A percentile compares a stretch with the other conserved stretches of the same genome.
These are phyloP conservation scores for Platycheirus albimanus DNA, from an alignment of 2,888 invertebrate species.

Conservation along the genomic window DNA sequence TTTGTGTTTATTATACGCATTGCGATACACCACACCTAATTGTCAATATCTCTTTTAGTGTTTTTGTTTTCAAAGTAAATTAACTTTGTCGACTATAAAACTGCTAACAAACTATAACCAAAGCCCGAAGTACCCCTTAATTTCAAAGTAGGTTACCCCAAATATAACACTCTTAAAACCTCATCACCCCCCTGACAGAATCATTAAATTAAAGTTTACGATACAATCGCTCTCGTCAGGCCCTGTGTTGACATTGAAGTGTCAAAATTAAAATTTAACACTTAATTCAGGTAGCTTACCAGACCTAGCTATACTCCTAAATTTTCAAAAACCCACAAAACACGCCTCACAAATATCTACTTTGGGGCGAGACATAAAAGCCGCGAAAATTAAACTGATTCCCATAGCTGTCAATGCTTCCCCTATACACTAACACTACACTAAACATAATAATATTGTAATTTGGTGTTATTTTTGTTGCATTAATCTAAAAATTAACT, in stretches of 20 bases:
- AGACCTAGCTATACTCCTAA: too few relatives aligned
- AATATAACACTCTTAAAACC: constrained; percentile 46
- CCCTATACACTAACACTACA: background rate
- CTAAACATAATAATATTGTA: background rate
- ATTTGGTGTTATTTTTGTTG: constrained; percentile 27
- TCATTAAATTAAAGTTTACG: constrained; percentile 68
- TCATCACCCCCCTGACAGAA: constrained; percentile 50
- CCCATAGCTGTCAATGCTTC: constrained; percentile 14
- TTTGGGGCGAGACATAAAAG: constrained; percentile 60
- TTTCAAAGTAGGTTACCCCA: constrained; percentile 33
- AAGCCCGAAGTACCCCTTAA: constrained; percentile 43
- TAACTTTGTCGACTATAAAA: constrained; percentile 38
- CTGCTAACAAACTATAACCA: constrained; percentile 39
- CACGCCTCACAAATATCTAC: constrained; percentile 47
- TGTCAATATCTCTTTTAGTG: constrained; percentile 22
- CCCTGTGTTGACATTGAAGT: constrained; percentile 33
- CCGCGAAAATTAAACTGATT: constrained; percentile 60
- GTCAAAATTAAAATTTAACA: constrained; percentile 71
- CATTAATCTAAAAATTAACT: constrained; percentile 65
- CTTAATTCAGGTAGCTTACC: constrained; percentile 43
- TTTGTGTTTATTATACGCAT: background rate
- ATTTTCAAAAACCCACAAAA: constrained; percentile 23
- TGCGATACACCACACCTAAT: constrained; percentile 19
- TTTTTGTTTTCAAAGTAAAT: constrained; percentile 26
- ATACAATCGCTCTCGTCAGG: constrained; percentile 9